Conservation (phyloP, 2,797 vertebrate genomes). For the Ibycter americanus region DNA sequence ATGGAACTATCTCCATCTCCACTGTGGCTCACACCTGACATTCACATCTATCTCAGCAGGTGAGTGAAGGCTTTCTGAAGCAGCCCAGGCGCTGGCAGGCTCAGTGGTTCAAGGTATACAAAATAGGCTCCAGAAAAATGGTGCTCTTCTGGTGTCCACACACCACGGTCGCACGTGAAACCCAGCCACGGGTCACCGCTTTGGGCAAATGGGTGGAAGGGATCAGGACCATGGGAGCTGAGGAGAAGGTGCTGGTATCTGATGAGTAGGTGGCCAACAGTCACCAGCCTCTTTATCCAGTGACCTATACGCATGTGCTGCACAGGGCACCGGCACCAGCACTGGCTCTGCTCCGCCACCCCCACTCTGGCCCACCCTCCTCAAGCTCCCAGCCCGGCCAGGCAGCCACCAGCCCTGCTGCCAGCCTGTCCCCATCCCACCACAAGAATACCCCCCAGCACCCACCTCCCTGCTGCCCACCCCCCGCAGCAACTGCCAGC, state of each 20-base stretch:
- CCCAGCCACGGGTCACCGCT: not conserved
- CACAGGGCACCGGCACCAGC: no score
- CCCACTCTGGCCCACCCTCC: rapidly evolving
- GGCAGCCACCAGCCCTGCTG: not conserved
- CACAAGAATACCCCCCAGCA: rapidly evolving
- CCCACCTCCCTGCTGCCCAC: not conserved
- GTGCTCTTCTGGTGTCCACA: rapidly evolving
- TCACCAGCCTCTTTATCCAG: not conserved
- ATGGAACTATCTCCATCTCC: not conserved
- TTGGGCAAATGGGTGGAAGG: not conserved
- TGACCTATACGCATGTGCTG: rapidly evolving
- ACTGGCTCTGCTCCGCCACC: rapidly evolving
- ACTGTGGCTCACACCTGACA: not conserved
- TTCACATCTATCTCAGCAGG: not conserved
- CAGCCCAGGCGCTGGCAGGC: not conserved
- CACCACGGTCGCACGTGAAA: rapidly evolving
- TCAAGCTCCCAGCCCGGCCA: rapidly evolving
- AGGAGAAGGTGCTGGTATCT: not conserved
- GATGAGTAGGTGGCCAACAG: not conserved
- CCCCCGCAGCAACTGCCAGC: not conserved
- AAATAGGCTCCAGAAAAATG: no score
- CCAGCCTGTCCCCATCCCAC: rapidly evolving
- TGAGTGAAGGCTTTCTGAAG: not conserved
- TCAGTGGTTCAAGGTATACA: not conserved
- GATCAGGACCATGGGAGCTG: not conserved